These are phyloP conservation scores for Amphibalanus amphitrite DNA, from an alignment of 1,140 invertebrate species.

Conservation along the genomic window DNA sequence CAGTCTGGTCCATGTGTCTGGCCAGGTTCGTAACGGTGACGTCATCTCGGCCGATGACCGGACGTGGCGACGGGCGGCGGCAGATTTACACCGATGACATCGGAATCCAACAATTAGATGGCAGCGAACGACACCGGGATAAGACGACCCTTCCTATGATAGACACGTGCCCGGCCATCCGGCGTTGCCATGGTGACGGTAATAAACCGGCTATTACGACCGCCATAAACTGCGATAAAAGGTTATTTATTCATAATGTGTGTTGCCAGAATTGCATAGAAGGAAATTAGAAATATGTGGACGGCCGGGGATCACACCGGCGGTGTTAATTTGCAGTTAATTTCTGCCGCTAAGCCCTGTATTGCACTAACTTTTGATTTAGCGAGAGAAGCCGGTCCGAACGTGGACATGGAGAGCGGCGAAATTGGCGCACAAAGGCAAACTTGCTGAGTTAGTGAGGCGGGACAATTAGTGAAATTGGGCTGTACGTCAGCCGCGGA, in stretches of 20 bases:
- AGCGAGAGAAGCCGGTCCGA: background rate
- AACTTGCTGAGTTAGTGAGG: background rate
- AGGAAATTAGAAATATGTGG: constrained; percentile 2
- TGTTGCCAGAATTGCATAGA: constrained; percentile 1
- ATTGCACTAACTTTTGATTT: constrained; percentile 2
- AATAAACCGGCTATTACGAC: background rate
- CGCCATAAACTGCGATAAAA: background rate
- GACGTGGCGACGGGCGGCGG: background rate
- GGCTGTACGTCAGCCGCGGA: background rate
- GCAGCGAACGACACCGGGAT: background rate
- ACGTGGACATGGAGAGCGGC: background rate
- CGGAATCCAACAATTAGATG: background rate
- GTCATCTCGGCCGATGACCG: background rate
- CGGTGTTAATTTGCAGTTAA: background rate
- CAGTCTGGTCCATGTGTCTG: too few species aligned
- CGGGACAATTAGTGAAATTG: background rate
- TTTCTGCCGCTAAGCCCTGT: background rate
- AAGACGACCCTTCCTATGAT: background rate
- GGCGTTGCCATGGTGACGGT: background rate
- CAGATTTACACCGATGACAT: background rate
- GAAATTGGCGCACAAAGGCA: constrained; percentile 1
- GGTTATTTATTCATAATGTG: constrained; percentile 2
- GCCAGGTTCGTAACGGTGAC: background rate
- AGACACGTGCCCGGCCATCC: background rate
- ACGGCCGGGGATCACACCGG: background rate